Conservation (phyloP, 2,888 invertebrate species). For the Nasonovia ribisnigri region DNA sequence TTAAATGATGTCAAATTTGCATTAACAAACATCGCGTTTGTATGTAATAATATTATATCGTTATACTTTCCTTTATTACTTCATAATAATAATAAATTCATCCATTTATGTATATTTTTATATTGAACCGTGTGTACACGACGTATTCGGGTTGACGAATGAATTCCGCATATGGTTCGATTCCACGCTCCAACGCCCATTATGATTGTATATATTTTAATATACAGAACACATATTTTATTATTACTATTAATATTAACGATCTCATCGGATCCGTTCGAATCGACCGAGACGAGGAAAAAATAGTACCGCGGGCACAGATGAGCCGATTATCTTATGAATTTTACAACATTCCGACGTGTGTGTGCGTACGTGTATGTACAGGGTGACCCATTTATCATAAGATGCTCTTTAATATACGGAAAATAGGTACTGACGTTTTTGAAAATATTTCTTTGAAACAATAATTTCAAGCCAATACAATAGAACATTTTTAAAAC, state of each 20-base stretch:
- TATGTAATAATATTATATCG: too few relatives aligned
- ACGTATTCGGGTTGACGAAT: slow-evolving; percentile 13
- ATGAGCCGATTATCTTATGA: not conserved
- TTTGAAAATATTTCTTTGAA: too few relatives aligned
- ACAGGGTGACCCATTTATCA: too few relatives aligned
- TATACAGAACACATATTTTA: not conserved
- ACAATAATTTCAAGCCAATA: too few relatives aligned
- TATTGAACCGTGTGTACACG: not conserved
- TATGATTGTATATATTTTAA: not conserved
- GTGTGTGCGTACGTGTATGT: not conserved
- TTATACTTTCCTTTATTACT: not conserved
- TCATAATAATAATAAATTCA: not conserved
- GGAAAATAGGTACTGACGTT: too few relatives aligned
- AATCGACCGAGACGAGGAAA: not conserved
- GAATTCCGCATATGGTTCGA: slow-evolving; percentile 33
- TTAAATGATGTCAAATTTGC: not conserved
- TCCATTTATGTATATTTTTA: not conserved
- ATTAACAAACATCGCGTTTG: not conserved
- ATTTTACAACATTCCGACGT: not conserved
- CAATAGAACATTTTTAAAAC: too few relatives aligned
- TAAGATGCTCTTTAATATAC: too few relatives aligned
- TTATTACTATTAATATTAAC: not conserved
- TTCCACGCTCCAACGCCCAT: slow-evolving; percentile 27
- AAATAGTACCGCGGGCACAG: not conserved
- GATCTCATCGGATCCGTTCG: not conserved